phyloP scores from a whole-genome alignment of 2,113 vertebrate genomes.

The Pterophyllum scalare region DNA sequence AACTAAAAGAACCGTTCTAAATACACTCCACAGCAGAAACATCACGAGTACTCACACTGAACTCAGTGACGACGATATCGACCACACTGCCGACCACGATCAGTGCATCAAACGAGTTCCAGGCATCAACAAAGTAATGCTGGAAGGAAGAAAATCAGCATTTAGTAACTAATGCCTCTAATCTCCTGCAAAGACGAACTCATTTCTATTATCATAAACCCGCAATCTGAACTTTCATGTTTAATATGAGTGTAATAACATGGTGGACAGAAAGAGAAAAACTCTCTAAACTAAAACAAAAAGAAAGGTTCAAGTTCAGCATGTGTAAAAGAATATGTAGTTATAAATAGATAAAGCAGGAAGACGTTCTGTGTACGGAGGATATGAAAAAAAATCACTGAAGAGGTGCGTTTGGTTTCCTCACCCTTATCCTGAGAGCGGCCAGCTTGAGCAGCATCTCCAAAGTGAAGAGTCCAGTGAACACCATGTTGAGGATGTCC shows the following conservation, averaged over 20 bases:
- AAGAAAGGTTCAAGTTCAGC: too few species aligned
- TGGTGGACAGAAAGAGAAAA: fast-evolving
- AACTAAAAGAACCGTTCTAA: neutral
- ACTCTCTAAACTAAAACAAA: neutral
- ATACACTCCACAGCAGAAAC: neutral
- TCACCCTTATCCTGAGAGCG: constrained; percentile 89
- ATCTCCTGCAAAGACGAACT: neutral
- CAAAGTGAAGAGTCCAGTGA: constrained; percentile 92
- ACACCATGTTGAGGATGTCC: constrained; percentile 96
- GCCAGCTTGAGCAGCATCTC: constrained; percentile 96
- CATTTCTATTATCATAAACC: neutral
- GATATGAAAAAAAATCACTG: neutral
- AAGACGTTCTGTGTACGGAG: neutral
- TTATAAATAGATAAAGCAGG: neutral
- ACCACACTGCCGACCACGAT: constrained; percentile 96
- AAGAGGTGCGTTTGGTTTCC: neutral
- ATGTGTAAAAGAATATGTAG: neutral
- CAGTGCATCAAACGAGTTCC: constrained; percentile 95
- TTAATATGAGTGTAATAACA: neutral
- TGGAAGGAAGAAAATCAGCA: constrained; percentile 42
- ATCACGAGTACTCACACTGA: constrained; percentile 83
- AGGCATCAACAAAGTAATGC: constrained; percentile 94
- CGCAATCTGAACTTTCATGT: neutral
- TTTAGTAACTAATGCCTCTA: neutral
- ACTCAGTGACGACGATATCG: constrained; percentile 93